Percentiles rank a stretch among this genome's conserved stretches.
phyloP scores from a whole-genome alignment of 23 tunicate species.

The Aplidium turbinatum region DNA sequence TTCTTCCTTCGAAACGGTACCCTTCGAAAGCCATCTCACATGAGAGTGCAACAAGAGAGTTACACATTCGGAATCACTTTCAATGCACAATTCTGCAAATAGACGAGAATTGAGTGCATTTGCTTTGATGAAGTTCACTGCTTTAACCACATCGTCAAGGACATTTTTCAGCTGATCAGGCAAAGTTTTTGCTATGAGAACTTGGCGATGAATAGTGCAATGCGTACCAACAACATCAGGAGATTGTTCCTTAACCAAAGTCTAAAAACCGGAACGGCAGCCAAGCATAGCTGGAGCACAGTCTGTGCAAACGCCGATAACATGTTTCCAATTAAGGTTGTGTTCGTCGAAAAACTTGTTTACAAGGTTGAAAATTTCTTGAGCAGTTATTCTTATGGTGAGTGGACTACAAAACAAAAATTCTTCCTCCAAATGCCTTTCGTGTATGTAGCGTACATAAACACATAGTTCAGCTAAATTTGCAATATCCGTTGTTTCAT shows the following conservation, averaged over 20 bases:
- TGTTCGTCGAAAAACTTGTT: slow-evolving; percentile 56
- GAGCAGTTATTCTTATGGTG: slow-evolving; percentile 48
- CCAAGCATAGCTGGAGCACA: slow-evolving; percentile 80
- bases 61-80: slow-evolving; percentile 53
- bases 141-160: slow-evolving; percentile 43
- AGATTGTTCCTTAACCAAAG: slow-evolving; percentile 44
- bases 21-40: slow-evolving; percentile 52
- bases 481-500: slow-evolving; percentile 58
- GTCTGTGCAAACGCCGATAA: slow-evolving; percentile 69
- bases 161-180: slow-evolving; percentile 33
- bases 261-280: slow-evolving; percentile 53
- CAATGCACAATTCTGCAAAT: slow-evolving; percentile 49
- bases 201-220: slow-evolving; percentile 51
- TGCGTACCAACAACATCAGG: slow-evolving; percentile 47
- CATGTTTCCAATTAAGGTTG: slow-evolving; percentile 42
- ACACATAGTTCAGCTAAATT: slow-evolving; percentile 51
- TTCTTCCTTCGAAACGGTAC: slow-evolving; percentile 37
- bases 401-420: slow-evolving; percentile 37
- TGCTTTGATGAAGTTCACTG: slow-evolving; percentile 54
- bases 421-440: slow-evolving; percentile 56
- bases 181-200: slow-evolving; percentile 40
- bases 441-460: slow-evolving; percentile 57
- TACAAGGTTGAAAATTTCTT: slow-evolving; percentile 22
- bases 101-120: slow-evolving; percentile 54
- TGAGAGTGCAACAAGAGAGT: slow-evolving; percentile 39